Percentiles rank a stretch among this genome's conserved stretches.
These are phyloP conservation scores for Drosophila subpulchrella DNA, from an alignment of 1,140 invertebrate genomes.

Conservation along the genomic window DNA sequence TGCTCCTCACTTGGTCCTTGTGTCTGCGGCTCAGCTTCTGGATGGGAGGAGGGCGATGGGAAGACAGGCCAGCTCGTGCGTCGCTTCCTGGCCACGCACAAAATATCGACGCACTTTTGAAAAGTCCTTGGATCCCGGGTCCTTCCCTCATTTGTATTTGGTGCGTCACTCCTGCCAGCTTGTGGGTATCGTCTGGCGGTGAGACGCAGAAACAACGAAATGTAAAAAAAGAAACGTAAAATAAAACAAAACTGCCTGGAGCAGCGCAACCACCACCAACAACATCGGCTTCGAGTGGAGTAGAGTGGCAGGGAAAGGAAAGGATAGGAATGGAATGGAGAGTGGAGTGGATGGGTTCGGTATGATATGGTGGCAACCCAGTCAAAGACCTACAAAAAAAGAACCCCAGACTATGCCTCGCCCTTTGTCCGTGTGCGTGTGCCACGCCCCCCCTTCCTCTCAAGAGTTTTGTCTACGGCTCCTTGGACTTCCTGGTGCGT, in stretches of 20 bases:
- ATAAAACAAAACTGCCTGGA: slow-evolving; percentile 51
- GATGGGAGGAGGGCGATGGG: neutral
- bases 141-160: slow-evolving; percentile 68
- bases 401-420: slow-evolving; percentile 29
- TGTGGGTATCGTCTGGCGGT: slow-evolving; percentile 80
- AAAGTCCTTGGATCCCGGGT: slow-evolving; percentile 58
- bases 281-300: slow-evolving; percentile 35
- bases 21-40: slow-evolving; percentile 61
- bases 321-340: slow-evolving; percentile 7
- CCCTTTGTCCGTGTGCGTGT: slow-evolving; percentile 34
- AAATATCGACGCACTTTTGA: slow-evolving; percentile 80
- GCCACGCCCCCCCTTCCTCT: neutral
- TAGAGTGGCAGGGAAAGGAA: slow-evolving; percentile 8
- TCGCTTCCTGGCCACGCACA: slow-evolving; percentile 79
- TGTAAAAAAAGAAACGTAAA: slow-evolving; percentile 46
- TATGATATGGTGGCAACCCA: slow-evolving; percentile 28
- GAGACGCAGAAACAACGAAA: slow-evolving; percentile 48
- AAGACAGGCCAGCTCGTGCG: slow-evolving; percentile 34
- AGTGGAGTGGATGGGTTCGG: slow-evolving; percentile 12
- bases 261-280: slow-evolving; percentile 54
- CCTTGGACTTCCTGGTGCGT: slow-evolving; percentile 77
- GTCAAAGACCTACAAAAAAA: slow-evolving; percentile 45
- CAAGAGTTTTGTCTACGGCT: slow-evolving; percentile 41
- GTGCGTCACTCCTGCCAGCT: slow-evolving; percentile 60
- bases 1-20: slow-evolving; percentile 19